Evolutionary conservation across 2,113 vertebrate genomes (phyloP).

Genomic region (Hippopotamus amphibius): DNA sequence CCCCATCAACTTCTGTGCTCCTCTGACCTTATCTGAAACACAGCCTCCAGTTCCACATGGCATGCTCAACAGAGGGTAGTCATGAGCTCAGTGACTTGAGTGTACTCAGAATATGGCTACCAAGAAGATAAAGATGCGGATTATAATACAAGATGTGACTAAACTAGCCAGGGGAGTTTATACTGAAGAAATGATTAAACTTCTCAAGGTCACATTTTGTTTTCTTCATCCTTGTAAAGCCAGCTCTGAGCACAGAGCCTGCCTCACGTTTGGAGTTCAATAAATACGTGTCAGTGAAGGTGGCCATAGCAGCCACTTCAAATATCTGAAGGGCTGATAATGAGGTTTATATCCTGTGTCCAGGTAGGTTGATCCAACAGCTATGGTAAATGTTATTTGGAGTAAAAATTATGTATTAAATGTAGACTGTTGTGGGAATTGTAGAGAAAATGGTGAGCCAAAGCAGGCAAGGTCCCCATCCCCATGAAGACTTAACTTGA

Average conservation of each 20-base stretch:
- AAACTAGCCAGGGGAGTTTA: background rate
- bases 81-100: background rate
- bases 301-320: background rate
- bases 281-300: background rate
- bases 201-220: background rate
- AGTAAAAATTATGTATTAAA: background rate
- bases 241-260: background rate
- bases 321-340: background rate
- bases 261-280: background rate
- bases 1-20: background rate
- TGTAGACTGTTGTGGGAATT: background rate
- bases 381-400: background rate
- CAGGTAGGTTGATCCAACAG: background rate
- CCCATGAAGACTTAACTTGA: background rate
- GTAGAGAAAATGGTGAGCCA: background rate
- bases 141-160: background rate
- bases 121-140: background rate
- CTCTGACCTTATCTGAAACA: background rate
- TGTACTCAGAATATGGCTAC: background rate
- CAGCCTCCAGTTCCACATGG: background rate
- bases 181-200: background rate
- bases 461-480: background rate
- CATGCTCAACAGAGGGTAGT: background rate
- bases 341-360: background rate
- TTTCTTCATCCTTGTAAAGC: background rate